Evolutionary conservation across 2,797 vertebrate genomes (phyloP).

Genomic region (Gadopsis marmoratus): DNA sequence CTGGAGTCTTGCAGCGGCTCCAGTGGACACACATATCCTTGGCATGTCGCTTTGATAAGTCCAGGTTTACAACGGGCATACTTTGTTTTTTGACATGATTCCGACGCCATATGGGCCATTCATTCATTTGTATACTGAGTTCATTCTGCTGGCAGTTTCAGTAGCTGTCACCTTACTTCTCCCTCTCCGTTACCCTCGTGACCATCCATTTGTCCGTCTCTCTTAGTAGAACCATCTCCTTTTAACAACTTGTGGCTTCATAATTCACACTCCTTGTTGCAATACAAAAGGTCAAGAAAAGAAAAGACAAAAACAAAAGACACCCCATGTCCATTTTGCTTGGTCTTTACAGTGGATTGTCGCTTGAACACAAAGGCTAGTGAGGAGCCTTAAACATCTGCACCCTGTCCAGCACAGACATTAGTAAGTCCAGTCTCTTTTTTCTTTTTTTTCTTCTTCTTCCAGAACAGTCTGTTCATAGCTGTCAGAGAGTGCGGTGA

Average conservation of each 20-base stretch:
- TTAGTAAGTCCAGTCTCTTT: constrained; percentile 66
- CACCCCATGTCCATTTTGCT: constrained; percentile 81
- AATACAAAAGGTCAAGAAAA: constrained; percentile 78
- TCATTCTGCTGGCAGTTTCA: constrained; percentile 86
- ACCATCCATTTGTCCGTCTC: constrained; percentile 60
- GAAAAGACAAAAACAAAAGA: constrained; percentile 61
- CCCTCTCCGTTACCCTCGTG: constrained; percentile 33
- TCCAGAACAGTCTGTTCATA: constrained; percentile 73
- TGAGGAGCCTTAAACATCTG: constrained; percentile 77
- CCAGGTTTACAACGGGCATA: constrained; percentile 46
- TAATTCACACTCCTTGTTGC: constrained; percentile 74
- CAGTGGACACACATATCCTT: constrained; percentile 62
- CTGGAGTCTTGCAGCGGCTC: constrained; percentile 64
- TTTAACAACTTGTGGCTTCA: constrained; percentile 69
- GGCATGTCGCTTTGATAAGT: constrained; percentile 56
- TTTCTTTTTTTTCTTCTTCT: constrained; percentile 50
- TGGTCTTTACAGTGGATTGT: constrained; percentile 90
- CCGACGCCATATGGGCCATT: constrained; percentile 45
- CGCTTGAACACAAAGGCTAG: constrained; percentile 86
- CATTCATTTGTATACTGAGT: constrained; percentile 62
- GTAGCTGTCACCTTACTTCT: constrained; percentile 80
- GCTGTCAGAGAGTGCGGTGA: constrained; percentile 77
- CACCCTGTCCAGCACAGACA: constrained; percentile 83
- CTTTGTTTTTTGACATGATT: constrained; percentile 45
- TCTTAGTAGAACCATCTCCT: constrained; percentile 48